Conservation (phyloP, 2,113 vertebrate genomes). For the Seriola dumerili region DNA sequence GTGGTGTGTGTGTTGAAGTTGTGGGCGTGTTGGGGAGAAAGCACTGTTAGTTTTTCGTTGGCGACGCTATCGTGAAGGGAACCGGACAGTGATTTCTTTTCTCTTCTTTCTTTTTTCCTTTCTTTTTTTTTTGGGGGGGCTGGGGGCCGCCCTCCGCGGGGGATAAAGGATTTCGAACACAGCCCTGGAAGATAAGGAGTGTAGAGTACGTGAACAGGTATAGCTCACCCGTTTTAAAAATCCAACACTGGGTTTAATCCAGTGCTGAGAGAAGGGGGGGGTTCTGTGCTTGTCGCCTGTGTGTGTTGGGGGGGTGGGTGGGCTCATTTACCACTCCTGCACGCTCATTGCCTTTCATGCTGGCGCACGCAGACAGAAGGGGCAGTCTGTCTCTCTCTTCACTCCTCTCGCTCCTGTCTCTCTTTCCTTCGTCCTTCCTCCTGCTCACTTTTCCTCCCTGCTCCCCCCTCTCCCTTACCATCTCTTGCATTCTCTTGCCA, state of each 20-base stretch:
- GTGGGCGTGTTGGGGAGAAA: slow-evolving; percentile 47
- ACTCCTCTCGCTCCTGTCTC: slow-evolving; percentile 51
- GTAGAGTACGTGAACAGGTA: slow-evolving; percentile 79
- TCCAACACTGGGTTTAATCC: slow-evolving; percentile 78
- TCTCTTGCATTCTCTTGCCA: slow-evolving; percentile 60
- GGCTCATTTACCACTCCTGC: slow-evolving; percentile 72
- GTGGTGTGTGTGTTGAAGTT: slow-evolving; percentile 34
- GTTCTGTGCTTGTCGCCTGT: too few species aligned
- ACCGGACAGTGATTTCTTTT: slow-evolving; percentile 21
- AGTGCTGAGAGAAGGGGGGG: slow-evolving; percentile 41
- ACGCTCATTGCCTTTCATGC: slow-evolving; percentile 76
- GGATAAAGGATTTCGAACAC: slow-evolving; percentile 57
- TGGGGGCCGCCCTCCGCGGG: too few species aligned
- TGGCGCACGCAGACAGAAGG: slow-evolving; percentile 71
- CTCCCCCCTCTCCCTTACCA: slow-evolving; percentile 55
- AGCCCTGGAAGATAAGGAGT: slow-evolving; percentile 52
- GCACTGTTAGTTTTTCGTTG: slow-evolving; percentile 56
- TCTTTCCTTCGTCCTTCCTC: slow-evolving; percentile 62
- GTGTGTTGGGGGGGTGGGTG: background rate
- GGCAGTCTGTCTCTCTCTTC: slow-evolving; percentile 61
- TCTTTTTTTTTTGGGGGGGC: slow-evolving; percentile 2
- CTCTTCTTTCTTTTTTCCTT: too few species aligned
- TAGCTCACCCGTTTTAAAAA: slow-evolving; percentile 74
- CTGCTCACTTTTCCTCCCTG: slow-evolving; percentile 62
- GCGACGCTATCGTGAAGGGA: slow-evolving; percentile 42